A percentile compares a stretch with the other conserved stretches of the same genome.
Evolutionary conservation across 2,113 vertebrate genomes (phyloP).

Genomic region (Dasypus novemcinctus): DNA sequence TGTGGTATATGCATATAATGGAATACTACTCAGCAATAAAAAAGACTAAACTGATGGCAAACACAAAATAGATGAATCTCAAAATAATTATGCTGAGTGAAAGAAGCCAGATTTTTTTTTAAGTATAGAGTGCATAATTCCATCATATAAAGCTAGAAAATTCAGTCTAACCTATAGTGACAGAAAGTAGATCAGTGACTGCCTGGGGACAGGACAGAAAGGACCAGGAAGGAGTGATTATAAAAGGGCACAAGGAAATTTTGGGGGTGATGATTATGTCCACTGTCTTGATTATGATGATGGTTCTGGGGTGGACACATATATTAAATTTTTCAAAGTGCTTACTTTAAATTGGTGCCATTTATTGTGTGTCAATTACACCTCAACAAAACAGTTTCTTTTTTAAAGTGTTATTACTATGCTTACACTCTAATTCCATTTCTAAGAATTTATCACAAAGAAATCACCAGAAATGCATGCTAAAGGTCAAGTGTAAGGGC

Average conservation of each 20-base stretch:
- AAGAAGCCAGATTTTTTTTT: slow-evolving; percentile 30
- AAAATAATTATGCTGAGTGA: neutral
- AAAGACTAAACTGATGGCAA: neutral
- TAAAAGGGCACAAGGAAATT: neutral
- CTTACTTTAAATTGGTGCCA: neutral
- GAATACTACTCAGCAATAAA: neutral
- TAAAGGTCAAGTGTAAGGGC: neutral
- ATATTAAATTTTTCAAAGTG: neutral
- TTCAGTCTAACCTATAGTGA: neutral
- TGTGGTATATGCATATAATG: neutral
- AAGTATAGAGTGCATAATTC: neutral
- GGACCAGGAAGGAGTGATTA: neutral
- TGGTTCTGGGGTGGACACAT: neutral
- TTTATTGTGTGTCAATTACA: neutral
- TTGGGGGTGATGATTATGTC: neutral
- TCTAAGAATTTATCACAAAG: slow-evolving; percentile 33
- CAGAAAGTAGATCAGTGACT: neutral
- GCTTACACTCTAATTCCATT: neutral
- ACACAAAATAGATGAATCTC: neutral
- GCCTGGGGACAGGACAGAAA: neutral
- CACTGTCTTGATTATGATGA: neutral
- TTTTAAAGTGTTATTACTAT: neutral
- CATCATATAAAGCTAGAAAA: neutral
- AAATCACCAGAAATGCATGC: neutral
- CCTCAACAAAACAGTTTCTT: neutral